A percentile compares a stretch with the other conserved stretches of the same genome.
Evolutionary conservation across 2,888 invertebrate genomes (phyloP).

Genomic region (Drosophila helvetica): DNA sequence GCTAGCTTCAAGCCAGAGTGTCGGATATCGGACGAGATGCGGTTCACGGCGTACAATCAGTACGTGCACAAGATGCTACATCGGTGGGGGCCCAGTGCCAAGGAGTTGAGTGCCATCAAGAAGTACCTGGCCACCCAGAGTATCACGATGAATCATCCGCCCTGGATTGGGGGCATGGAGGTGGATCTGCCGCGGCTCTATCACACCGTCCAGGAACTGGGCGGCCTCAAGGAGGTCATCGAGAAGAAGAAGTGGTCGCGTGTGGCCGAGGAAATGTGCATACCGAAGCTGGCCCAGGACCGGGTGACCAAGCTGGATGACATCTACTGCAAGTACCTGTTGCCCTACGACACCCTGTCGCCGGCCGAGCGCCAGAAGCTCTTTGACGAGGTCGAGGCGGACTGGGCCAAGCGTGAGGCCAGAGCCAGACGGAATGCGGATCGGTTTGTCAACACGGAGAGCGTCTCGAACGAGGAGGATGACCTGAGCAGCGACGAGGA

Average conservation of each 20-base stretch:
- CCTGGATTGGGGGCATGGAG: conserved; percentile 95
- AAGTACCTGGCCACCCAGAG: conserved; percentile 91
- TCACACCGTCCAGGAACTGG: conserved; percentile 92
- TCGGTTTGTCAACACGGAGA: conserved; percentile 83
- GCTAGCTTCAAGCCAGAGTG: conserved; percentile 91
- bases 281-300: conserved; percentile 91
- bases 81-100: conserved; percentile 94
- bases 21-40: conserved; percentile 91
- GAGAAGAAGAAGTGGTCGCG: conserved; percentile 94
- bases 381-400: conserved; percentile 89
- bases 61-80: conserved; percentile 94
- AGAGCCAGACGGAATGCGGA: conserved; percentile 84
- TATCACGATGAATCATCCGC: conserved; percentile 89
- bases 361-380: conserved; percentile 90
- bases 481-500: conserved; percentile 84
- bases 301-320: conserved; percentile 93
- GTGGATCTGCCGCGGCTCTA: conserved; percentile 94
- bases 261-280: conserved; percentile 94
- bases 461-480: conserved; percentile 84
- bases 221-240: conserved; percentile 93
- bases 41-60: conserved; percentile 95
- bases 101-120: conserved; percentile 93
- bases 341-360: conserved; percentile 94
- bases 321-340: conserved; percentile 94
- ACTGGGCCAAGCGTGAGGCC: conserved; percentile 89